Conservation (phyloP, 2,113 vertebrate genomes). For the Psettodes erumei region DNA sequence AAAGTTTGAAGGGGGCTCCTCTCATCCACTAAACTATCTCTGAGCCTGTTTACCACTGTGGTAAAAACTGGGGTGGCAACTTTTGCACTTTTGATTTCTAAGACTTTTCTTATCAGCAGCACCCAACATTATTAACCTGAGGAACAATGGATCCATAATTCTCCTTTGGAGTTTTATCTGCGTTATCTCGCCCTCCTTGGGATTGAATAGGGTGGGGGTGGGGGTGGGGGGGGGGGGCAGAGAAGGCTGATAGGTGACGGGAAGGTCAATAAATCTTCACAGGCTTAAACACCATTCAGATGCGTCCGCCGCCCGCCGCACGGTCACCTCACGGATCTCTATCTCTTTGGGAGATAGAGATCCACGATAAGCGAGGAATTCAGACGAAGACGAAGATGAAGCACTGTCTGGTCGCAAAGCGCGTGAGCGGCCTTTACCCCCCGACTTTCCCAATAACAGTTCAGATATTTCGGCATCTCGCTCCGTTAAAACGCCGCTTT, state of each 20-base stretch:
- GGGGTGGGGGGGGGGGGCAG: not conserved
- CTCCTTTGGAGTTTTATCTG: conserved; percentile 52
- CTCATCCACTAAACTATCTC: conserved; percentile 17
- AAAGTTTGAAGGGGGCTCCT: conserved; percentile 17
- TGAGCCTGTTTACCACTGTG: conserved; percentile 12
- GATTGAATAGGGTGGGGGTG: conserved; percentile 15
- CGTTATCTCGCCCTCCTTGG: conserved; percentile 45
- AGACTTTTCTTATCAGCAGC: conserved; percentile 32
- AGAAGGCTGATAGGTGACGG: conserved; percentile 18
- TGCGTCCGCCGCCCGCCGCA: not conserved
- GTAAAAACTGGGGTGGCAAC: not conserved
- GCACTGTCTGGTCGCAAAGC: too few relatives aligned
- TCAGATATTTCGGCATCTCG: not conserved
- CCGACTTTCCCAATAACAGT: not conserved
- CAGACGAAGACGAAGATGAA: not conserved
- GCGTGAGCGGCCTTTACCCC: not conserved
- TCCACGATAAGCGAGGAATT: conserved; percentile 23
- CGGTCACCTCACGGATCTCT: not conserved
- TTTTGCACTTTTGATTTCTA: conserved; percentile 8
- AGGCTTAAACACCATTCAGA: not conserved
- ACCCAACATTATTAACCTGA: conserved; percentile 47
- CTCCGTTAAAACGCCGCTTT: not conserved
- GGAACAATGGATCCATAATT: conserved; percentile 54
- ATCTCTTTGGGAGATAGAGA: conserved; percentile 16
- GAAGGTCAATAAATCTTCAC: conserved; percentile 28